Evolutionary conservation across 1,140 invertebrate genomes (phyloP).

Genomic region (Cylas formicarius): DNA sequence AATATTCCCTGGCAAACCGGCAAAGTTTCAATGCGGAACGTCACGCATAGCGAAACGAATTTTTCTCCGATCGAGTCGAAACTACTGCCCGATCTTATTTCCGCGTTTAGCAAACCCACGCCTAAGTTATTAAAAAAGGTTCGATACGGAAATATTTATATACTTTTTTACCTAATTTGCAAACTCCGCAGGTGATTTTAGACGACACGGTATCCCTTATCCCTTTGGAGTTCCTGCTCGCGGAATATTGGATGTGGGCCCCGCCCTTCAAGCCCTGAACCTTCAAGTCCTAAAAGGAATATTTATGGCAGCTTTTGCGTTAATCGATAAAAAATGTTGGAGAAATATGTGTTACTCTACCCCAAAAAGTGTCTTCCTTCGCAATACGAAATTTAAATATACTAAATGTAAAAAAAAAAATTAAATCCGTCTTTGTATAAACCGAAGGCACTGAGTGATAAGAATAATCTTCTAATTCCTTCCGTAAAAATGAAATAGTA

Average conservation of each 20-base stretch:
- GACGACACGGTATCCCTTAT: slow-evolving; percentile 27
- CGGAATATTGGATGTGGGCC: slow-evolving; percentile 3
- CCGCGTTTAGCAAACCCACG: slow-evolving; percentile 26
- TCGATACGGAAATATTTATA: not conserved
- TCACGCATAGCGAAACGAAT: slow-evolving; percentile 33
- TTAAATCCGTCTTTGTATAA: too few species aligned
- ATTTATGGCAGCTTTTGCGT: too few species aligned
- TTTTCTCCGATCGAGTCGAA: slow-evolving; percentile 30
- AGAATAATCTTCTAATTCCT: too few species aligned
- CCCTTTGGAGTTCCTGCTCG: slow-evolving; percentile 18
- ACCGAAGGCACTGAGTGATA: too few species aligned
- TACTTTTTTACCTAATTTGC: slow-evolving; percentile 28
- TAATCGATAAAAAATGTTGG: too few species aligned
- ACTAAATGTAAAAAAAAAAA: too few species aligned
- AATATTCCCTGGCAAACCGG: slow-evolving; percentile 35
- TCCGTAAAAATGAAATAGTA: too few species aligned
- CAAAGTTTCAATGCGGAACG: slow-evolving; percentile 33
- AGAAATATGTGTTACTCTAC: too few species aligned
- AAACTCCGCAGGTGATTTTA: slow-evolving; percentile 30
- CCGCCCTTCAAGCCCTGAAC: slow-evolving; percentile 12
- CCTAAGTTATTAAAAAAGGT: slow-evolving; percentile 23
- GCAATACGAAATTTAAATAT: too few species aligned
- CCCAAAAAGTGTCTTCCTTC: too few species aligned
- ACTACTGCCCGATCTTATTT: slow-evolving; percentile 24
- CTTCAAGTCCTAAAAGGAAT: slow-evolving; percentile 19